Percentiles rank a stretch among this genome's conserved stretches.
Conservation (phyloP, 2,113 vertebrate genomes). For the Cyprinus carpio region DNA sequence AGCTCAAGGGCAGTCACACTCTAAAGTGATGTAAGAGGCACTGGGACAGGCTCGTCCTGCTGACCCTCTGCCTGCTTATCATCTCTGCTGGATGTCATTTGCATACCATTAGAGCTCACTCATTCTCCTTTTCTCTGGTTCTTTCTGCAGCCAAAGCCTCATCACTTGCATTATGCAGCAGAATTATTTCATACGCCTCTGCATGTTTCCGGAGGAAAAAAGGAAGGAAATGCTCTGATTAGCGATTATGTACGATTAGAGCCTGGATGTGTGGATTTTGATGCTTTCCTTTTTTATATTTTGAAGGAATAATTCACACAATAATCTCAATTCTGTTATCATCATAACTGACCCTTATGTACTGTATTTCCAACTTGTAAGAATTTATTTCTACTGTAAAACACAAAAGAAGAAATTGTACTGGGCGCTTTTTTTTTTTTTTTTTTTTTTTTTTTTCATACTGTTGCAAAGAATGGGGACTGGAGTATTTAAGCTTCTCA, state of each 20-base stretch:
- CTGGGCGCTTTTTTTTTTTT: no score
- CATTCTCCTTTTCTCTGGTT: slow-evolving; percentile 10
- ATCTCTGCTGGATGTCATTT: slow-evolving; percentile 56
- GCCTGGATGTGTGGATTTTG: slow-evolving; percentile 27
- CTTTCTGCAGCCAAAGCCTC: slow-evolving; percentile 49
- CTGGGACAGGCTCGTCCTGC: slow-evolving; percentile 23
- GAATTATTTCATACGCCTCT: slow-evolving; percentile 34
- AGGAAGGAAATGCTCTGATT: slow-evolving; percentile 44
- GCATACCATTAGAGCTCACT: slow-evolving; percentile 57
- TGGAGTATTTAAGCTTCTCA: neutral
- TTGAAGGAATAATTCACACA: neutral
- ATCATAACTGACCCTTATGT: neutral
- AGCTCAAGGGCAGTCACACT: slow-evolving; percentile 46
- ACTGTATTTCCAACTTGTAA: no score
- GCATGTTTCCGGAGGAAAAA: slow-evolving; percentile 29
- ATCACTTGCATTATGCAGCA: slow-evolving; percentile 50
- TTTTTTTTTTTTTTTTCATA: neutral
- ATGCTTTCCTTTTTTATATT: neutral
- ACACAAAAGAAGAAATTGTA: neutral
- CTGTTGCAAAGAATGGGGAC: neutral
- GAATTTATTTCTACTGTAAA: neutral
- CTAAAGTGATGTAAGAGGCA: slow-evolving; percentile 25
- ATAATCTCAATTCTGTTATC: neutral
- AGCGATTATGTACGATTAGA: slow-evolving; percentile 41
- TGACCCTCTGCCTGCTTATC: slow-evolving; percentile 53